Conservation (phyloP, 1,140 invertebrate genomes). For the Amyelois transitella region DNA sequence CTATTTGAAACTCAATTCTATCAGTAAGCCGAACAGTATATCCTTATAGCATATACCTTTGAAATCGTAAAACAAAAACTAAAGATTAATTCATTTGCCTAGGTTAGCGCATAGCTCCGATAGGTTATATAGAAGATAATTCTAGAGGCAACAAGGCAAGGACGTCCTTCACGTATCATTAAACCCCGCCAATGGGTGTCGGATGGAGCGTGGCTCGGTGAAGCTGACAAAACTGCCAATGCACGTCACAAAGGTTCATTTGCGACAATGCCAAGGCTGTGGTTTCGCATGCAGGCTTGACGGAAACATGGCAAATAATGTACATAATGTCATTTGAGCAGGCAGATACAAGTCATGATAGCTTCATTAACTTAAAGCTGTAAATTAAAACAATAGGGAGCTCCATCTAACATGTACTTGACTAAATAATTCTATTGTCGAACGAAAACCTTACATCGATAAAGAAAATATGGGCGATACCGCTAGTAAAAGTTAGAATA, state of each 20-base stretch:
- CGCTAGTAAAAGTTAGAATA: no score
- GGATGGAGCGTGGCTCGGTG: conserved; percentile 12
- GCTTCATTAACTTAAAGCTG: no score
- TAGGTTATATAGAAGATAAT: not conserved
- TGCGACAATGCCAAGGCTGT: conserved; percentile 13
- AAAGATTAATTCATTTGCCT: not conserved
- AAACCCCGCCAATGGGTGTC: conserved; percentile 17
- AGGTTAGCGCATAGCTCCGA: not conserved
- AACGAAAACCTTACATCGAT: no score
- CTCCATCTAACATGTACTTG: no score
- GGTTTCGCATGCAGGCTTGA: not conserved
- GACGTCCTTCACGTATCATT: conserved; percentile 30
- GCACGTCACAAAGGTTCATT: conserved; percentile 15
- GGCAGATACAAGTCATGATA: not conserved
- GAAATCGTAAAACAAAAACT: not conserved
- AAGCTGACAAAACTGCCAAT: conserved; percentile 1
- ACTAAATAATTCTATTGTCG: no score
- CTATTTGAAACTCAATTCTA: no score
- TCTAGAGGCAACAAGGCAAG: not conserved
- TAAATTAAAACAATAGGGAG: no score
- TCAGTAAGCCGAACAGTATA: no score
- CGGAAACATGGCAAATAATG: not conserved
- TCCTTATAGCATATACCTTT: no score
- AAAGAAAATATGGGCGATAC: no score
- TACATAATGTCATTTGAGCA: not conserved